Evolutionary conservation across 2,113 vertebrate species (phyloP), one percentile per base, ranked within the genome.

Genomic region (Sander lucioperca): DNA sequence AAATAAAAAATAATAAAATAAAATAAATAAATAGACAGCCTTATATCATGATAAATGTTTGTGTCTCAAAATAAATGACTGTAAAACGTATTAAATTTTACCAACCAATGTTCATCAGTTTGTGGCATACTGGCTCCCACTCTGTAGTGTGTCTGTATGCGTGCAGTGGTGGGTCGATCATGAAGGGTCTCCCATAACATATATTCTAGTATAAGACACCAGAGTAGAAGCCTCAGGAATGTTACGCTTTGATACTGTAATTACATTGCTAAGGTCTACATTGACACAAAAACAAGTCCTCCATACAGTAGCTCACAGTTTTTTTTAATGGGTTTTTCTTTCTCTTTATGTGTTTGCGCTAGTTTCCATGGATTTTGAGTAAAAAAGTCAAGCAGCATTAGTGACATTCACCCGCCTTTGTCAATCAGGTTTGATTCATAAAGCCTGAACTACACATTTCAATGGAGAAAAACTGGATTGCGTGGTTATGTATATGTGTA

Each of bases 401-500:
- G 6, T 79, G 83, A 57, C 73, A 80, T 79, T 77, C 45, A 47
- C 33, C 1, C 6, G 45, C 63, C 62, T 80, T 73, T 74, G 33
- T 78, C 74, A 66, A 50, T 70, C 18, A 43, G 53, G 25, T 80
- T 89, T 90, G 84, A 91, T 92, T 89, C 81, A 90, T 74, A 81
- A 92, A 86, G 67, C 48, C 63, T 23, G n/a, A 4, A 75, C 15
- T 58, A 75, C 6, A 68, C 48, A 50, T 27, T 51, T 73, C 16
- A 83, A 54, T 64, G 18, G 3, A 51, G 19, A 51, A 78, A 78
- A 33, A 16, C 18, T n/a, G n/a, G 25, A 70, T 54, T 0, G 0
- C 0, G 11, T 74, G 27, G 61, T 83, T 56, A 61, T 11, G 39
- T 43, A 43, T 43, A 11, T 43, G 39, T 43, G 39, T 43, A 43